These are phyloP conservation scores for Austrolebias charrua DNA, from an alignment of 2,797 vertebrate species.

Conservation along the genomic window DNA sequence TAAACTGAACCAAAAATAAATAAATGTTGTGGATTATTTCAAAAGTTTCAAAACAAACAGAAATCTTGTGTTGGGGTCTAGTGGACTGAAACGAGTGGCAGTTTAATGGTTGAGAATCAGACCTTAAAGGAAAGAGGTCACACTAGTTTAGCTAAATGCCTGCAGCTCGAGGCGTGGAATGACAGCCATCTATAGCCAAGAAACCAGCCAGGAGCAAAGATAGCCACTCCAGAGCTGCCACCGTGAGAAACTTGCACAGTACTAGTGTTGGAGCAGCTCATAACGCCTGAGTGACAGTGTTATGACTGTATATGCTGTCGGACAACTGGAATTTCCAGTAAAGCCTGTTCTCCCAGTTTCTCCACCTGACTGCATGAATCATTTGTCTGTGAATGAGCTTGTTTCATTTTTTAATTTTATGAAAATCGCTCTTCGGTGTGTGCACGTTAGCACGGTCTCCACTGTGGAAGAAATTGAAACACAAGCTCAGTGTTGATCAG, in stretches of 20 bases:
- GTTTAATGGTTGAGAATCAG: not conserved
- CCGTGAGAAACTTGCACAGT: slow-evolving; percentile 59
- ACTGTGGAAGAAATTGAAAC: not conserved
- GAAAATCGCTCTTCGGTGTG: not conserved
- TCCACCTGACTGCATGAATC: slow-evolving; percentile 57
- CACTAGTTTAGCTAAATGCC: slow-evolving; percentile 20
- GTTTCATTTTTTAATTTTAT: not conserved
- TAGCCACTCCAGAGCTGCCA: slow-evolving; percentile 11
- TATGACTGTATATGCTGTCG: slow-evolving; percentile 34
- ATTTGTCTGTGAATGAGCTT: slow-evolving; percentile 11
- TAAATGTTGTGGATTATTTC: too few species aligned
- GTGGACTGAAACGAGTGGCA: not conserved
- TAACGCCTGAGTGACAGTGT: slow-evolving; percentile 45
- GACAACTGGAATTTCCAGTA: slow-evolving; percentile 42
- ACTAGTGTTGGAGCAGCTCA: slow-evolving; percentile 1
- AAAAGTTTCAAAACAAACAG: not conserved
- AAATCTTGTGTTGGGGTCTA: not conserved
- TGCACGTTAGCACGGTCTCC: not conserved
- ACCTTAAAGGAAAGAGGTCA: slow-evolving; percentile 11
- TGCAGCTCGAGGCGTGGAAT: slow-evolving; percentile 26
- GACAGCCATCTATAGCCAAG: slow-evolving; percentile 13
- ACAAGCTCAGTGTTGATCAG: not conserved
- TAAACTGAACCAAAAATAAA: too few species aligned
- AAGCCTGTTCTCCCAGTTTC: slow-evolving; percentile 62
- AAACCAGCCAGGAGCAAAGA: slow-evolving; percentile 11